Base-by-base conservation (phyloP, 2,888 invertebrate species). In the Synergus gifuensis region DNA sequence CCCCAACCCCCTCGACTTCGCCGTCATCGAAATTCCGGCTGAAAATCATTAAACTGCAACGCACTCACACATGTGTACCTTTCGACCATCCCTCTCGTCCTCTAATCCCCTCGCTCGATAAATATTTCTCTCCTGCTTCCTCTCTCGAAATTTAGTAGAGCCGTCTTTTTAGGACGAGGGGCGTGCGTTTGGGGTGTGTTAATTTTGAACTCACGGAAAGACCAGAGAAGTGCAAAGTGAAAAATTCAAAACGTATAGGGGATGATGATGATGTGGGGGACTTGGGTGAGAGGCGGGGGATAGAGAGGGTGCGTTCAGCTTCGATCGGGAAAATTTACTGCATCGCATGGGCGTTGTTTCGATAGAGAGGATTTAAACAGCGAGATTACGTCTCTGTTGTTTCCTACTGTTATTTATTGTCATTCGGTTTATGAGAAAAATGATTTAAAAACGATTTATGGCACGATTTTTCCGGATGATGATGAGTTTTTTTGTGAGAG, bases 31-130 rank as follows among this genome's bases (percentile, higher is more conserved):
- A 92, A 91, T 91, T 91, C 90, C 90, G 87, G 85, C 88, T 89
- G 91, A 87, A 92, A 92, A 92, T 92, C 92, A 92, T 92, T 92
- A 92, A 91, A 91, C 89, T 87, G 89, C 88, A 81, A 86, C 88
- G 89, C 89, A 88, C 89, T 88, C 87, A 83, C 88, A 87, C 86
- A 87, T 87, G 87, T 87, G 83, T 86, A 84, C 84, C 9, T 73
- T 73, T 36, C 73, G n/a, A 28, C 2, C n/a, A 9, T 69, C 28
- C 49, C 69, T 44, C 66, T 66, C 12, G 84, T 79, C 76, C 76
- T 79, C 76, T 76, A 44, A 64, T 66, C 66, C 82, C 60, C 78
- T 63, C 77, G 76, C 58, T 76, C 78, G 66, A 62, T 22, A 40
- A 73, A 73, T 73, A 73, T 73, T 73, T 54, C 73, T 54, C 36